Percentiles rank a stretch among this genome's conserved stretches.
Conservation (phyloP, 35 echinoderm and acorn worm species). For the Apostichopus japonicus region DNA sequence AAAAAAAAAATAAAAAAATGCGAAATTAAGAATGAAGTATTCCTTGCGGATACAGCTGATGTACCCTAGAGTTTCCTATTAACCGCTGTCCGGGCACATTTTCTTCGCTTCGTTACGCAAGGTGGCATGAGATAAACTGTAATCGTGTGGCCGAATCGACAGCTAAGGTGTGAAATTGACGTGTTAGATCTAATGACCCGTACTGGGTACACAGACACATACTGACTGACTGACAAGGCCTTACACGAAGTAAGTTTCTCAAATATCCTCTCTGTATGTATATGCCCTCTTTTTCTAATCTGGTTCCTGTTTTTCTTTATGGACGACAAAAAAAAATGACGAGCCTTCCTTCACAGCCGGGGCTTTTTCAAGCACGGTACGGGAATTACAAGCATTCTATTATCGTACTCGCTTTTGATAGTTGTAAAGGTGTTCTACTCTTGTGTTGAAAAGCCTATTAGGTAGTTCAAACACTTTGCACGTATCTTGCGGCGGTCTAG, state of each 20-base stretch:
- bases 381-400: conserved; percentile 54
- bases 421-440: conserved; percentile 57
- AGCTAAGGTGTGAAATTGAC: conserved; percentile 59
- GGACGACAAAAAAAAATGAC: not conserved
- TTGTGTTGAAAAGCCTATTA: conserved; percentile 44
- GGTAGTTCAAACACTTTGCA: conserved; percentile 49
- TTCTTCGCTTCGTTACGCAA: conserved; percentile 28
- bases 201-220: conserved; percentile 21
- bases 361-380: conserved; percentile 17
- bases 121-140: not conserved
- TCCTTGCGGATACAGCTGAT: not conserved
- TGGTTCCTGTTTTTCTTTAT: conserved; percentile 3
- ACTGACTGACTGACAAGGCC: conserved; percentile 27
- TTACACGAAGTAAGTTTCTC: not conserved
- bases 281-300: not conserved
- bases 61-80: not conserved
- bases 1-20: not conserved
- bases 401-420: conserved; percentile 38
- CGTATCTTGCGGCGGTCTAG: conserved; percentile 55
- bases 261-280: not conserved
- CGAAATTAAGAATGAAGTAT: not conserved
- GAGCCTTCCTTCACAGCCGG: conserved; percentile 17
- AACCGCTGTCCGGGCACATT: conserved; percentile 27
- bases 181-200: conserved; percentile 41
- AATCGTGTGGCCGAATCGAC: conserved; percentile 32